Base-by-base conservation (phyloP, 2,888 invertebrate genomes). In the Andrena camellia region DNA sequence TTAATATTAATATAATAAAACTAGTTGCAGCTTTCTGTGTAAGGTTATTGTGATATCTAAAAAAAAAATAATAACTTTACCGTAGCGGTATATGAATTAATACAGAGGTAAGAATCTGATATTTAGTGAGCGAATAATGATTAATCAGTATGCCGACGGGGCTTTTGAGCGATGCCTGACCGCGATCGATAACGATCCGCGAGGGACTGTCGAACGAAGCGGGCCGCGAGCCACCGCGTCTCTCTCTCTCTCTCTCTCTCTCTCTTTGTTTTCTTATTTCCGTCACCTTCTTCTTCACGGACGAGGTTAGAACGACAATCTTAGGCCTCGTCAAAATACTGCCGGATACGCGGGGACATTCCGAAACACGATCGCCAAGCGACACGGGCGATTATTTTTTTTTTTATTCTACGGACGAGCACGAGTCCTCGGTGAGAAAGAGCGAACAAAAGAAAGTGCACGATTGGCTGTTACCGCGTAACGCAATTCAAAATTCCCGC, bases 41-140 rank as follows among this genome's bases (percentile, higher is more conserved):
- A 92, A 93, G 92, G 92, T 93, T 93, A 93, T 93, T 93, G 93
- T 93, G 93, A 93, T 93, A 93, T 91, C 91, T 91, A 93, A 90
- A 90, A 54, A 60, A 78, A 81, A 88, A 89, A 90, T 92, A 91
- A 92, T 90, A 88, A 90, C 89, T 90, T 87, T 88, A 89, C 88
- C 85, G 86, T 87, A 89, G 86, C 83, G 87, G 57, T 57, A 86
- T 86, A 83, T 78, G 84, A 87, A 88, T 78, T 87, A 86, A 85
- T 82, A 79, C 81, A 83, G 85, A 86, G 29, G 66, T 85, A 88
- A 89, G 85, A 75, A 86, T 86, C 86, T 83, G 84, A 84, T 88
- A 80, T 89, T 86, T 89, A 89, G 87, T 75, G 87, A 89, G 85
- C 85, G 83, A 90, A 84, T 87, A 89, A 80, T 60, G 69, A 59